Base-by-base conservation (phyloP, 2,113 vertebrate species). In the Cygnus atratus region DNA sequence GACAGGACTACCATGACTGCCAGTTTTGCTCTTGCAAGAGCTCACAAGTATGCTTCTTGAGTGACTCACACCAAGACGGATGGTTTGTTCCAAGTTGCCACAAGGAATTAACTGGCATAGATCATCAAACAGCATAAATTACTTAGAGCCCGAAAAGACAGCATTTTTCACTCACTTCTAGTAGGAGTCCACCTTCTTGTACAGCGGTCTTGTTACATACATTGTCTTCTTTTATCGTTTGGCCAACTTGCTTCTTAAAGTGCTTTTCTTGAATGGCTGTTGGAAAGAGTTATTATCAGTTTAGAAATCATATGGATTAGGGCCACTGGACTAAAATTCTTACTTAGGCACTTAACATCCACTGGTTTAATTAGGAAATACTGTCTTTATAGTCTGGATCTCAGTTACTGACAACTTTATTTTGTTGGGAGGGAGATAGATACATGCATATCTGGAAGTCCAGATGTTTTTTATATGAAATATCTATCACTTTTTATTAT, bases 151-250 rank as follows among this genome's bases (percentile, higher is more conserved):
- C 61, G 37, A 71, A 84, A 89, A 84, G 55, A 68, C 14, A 75
- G 39, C 3, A 2, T 84, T 91, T 96, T 88, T 83, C 87, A 97
- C 98, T 98, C 98, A 99, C 99, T 97, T 99, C 99, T 90, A 99
- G 98, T n/a, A 99, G 97, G 84, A 99, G 98, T 96, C 97, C 97
- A 93, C 98, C 99, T 97, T 99, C 99, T 90, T 98, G 98, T 89
- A 98, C 90, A 2, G 89, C 13, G 59, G 94, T 84, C 72, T 95
- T 97, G 90, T 92, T 95, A 72, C 82, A 44, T 6, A 95, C 74
- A 35, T 80, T 55, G 44, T 96, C 95, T 65, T 98, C 98, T 95
- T 98, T 98, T 71, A 98, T 97, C 9, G 73, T 92, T 86, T 98
- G 98, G 71, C 97, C 97, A 54, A 63, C 96, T 54, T 98, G 98